phyloP scores from a whole-genome alignment of 2,888 invertebrate species.

The Eustalomyia histrio region DNA sequence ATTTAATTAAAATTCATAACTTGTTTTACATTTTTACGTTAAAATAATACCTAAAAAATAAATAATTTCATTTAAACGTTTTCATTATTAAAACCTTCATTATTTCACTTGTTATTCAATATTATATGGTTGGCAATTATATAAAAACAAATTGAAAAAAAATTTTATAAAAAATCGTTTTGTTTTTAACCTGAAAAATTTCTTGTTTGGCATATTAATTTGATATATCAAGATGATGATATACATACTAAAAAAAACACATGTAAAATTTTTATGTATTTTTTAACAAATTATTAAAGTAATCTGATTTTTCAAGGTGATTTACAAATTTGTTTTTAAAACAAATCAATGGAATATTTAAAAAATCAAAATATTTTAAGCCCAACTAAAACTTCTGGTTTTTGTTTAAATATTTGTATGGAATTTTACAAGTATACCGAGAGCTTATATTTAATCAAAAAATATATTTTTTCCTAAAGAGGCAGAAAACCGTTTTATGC shows the following conservation, averaged over 20 bases:
- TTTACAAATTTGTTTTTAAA: constrained; percentile 21
- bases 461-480: no score
- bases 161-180: constrained; percentile 11
- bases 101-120: constrained; percentile 50
- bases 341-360: neutral
- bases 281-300: constrained; percentile 51
- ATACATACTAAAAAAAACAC: neutral
- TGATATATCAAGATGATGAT: constrained; percentile 29
- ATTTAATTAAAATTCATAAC: constrained; percentile 47
- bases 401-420: no score
- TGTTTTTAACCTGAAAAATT: constrained; percentile 37
- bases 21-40: constrained; percentile 37
- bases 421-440: no score
- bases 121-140: constrained; percentile 30
- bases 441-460: no score
- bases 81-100: constrained; percentile 21
- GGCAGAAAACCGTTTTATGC: no score
- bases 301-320: constrained; percentile 56
- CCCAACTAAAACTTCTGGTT: no score
- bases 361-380: no score
- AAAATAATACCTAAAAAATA: constrained; percentile 19
- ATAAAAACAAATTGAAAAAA: neutral
- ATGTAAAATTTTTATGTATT: constrained; percentile 16
- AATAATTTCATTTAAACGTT: constrained; percentile 7
- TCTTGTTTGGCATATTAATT: constrained; percentile 56